These are phyloP conservation scores for Cottus gobio DNA, from an alignment of 2,113 vertebrate genomes.

Conservation along the genomic window DNA sequence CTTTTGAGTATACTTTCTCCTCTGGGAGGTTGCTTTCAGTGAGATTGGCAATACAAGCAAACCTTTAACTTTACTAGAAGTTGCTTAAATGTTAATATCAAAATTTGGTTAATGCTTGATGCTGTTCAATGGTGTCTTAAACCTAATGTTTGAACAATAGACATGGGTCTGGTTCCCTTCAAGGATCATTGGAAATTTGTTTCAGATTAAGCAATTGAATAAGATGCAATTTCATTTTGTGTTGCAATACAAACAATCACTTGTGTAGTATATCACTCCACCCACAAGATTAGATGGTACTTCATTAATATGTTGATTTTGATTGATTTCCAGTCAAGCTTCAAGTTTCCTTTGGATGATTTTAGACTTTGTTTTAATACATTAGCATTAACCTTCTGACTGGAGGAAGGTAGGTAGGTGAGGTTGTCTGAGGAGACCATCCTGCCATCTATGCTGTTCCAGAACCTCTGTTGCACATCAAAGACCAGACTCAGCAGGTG, in stretches of 20 bases:
- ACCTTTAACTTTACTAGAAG: neutral
- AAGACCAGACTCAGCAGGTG: conserved; percentile 26
- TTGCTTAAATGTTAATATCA: neutral
- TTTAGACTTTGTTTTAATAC: neutral
- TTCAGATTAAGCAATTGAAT: neutral
- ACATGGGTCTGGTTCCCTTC: neutral
- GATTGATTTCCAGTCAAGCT: neutral
- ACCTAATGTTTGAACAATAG: neutral
- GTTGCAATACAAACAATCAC: neutral
- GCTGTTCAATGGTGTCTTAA: neutral
- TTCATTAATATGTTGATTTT: neutral
- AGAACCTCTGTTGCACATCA: conserved; percentile 10
- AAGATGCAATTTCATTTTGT: neutral
- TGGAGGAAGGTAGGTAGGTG: neutral
- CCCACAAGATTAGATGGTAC: too few species aligned
- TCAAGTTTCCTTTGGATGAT: neutral
- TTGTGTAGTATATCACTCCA: neutral
- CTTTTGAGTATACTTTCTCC: neutral
- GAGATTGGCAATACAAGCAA: neutral
- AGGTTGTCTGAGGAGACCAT: neutral
- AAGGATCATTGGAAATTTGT: neutral
- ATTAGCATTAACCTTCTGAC: neutral
- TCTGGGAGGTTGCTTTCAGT: neutral
- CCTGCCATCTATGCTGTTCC: neutral
- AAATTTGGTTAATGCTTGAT: neutral